Conservation (phyloP, 2,113 vertebrate genomes). For the Rana temporaria region DNA sequence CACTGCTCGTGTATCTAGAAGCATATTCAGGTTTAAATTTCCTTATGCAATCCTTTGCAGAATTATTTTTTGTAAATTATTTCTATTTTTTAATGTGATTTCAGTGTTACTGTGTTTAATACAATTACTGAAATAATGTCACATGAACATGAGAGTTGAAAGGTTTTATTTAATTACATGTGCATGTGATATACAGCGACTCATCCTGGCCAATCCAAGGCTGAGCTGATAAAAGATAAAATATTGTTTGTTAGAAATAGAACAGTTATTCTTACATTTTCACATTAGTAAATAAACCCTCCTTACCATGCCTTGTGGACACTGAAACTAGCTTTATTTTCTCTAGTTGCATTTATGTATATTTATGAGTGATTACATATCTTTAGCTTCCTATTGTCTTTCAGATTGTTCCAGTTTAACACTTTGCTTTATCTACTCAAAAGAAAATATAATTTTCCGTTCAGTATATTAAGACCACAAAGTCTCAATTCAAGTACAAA, state of each 20-base stretch:
- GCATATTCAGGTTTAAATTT: background rate
- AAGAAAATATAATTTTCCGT: background rate
- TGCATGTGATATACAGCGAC: too few species aligned
- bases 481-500: background rate
- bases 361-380: constrained; percentile 4
- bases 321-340: background rate
- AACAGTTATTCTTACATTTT: too few species aligned
- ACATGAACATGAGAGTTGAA: too few species aligned
- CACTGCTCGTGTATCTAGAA: constrained; percentile 8
- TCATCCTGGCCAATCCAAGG: too few species aligned
- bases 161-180: too few species aligned
- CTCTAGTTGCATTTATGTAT: constrained; percentile 26
- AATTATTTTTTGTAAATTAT: constrained; percentile 3
- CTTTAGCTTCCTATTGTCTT: constrained; percentile 8
- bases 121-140: too few species aligned
- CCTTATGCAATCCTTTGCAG: background rate
- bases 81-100: too few species aligned
- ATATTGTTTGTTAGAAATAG: too few species aligned
- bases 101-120: too few species aligned
- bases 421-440: background rate
- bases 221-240: too few species aligned
- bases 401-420: constrained; percentile 10
- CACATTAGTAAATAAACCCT: too few species aligned
- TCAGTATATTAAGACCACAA: background rate
- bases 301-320: background rate